Evolutionary conservation across 1,140 invertebrate species (phyloP).

Genomic region (Eupristina koningsbergeri): DNA sequence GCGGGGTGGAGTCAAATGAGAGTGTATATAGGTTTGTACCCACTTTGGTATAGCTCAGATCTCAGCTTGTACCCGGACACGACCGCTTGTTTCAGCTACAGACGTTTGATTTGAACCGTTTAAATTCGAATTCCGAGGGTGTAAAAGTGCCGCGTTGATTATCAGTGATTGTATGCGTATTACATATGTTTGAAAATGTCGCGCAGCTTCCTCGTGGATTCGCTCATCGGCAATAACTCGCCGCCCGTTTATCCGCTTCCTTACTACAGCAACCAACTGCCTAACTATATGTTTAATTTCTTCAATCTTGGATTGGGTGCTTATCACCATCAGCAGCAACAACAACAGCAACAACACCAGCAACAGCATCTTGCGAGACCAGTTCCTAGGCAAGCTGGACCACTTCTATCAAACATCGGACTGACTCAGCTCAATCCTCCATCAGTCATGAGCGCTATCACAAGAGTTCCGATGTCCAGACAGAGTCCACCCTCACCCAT

Average conservation of each 20-base stretch:
- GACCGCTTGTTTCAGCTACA: conserved; percentile 38
- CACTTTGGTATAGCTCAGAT: conserved; percentile 57
- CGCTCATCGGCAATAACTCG: conserved; percentile 78
- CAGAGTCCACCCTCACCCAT: not conserved
- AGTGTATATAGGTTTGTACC: conserved; percentile 58
- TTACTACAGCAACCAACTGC: conserved; percentile 64
- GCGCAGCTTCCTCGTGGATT: conserved; percentile 83
- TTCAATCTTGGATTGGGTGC: conserved; percentile 66
- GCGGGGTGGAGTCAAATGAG: conserved; percentile 64
- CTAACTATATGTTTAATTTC: conserved; percentile 70
- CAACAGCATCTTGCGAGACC: conserved; percentile 61
- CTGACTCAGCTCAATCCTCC: not conserved
- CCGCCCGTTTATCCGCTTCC: conserved; percentile 66
- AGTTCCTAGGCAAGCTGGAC: conserved; percentile 58
- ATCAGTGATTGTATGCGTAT: not conserved
- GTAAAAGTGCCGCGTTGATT: not conserved
- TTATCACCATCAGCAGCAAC: conserved; percentile 23
- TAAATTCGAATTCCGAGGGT: not conserved
- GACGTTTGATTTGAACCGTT: not conserved
- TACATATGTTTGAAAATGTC: conserved; percentile 75
- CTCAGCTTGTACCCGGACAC: conserved; percentile 54
- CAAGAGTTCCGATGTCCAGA: not conserved
- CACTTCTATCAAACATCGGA: conserved; percentile 35
- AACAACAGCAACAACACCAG: conserved; percentile 28
- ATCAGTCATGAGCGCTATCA: not conserved